These are phyloP conservation scores for Oxycera nigricornis DNA, from an alignment of 2,888 invertebrate genomes.

Conservation along the genomic window DNA sequence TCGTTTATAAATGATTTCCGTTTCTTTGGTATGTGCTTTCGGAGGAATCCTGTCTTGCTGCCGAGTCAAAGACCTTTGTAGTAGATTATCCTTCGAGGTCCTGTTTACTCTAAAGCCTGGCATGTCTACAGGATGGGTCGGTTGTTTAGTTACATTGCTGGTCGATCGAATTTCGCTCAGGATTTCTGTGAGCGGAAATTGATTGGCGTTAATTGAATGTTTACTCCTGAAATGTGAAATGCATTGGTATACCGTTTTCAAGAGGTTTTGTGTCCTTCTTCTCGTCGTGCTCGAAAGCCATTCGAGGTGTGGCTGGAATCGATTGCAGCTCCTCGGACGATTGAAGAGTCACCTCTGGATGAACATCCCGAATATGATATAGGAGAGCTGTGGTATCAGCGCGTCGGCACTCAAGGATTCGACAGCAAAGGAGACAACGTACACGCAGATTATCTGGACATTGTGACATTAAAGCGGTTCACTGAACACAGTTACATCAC, in stretches of 20 bases:
- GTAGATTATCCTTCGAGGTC: no score
- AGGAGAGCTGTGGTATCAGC: slow-evolving; percentile 40
- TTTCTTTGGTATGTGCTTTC: background rate
- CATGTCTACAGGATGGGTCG: background rate
- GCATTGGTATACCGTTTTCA: background rate
- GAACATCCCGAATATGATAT: slow-evolving; percentile 39
- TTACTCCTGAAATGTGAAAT: no score
- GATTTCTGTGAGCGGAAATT: no score
- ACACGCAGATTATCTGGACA: slow-evolving; percentile 27
- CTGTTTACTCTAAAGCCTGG: background rate
- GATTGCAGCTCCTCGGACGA: slow-evolving; percentile 10
- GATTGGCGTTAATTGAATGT: no score
- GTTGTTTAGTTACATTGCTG: background rate
- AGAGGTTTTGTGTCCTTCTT: background rate
- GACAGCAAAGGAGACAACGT: slow-evolving; percentile 34
- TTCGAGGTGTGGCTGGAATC: background rate
- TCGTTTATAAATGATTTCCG: slow-evolving; percentile 38
- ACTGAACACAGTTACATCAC: background rate
- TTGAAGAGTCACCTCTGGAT: slow-evolving; percentile 40
- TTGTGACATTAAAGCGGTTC: slow-evolving; percentile 16
- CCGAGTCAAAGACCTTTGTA: no score
- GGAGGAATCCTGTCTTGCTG: no score
- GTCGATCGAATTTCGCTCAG: no score
- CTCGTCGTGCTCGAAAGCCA: background rate
- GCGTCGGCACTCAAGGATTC: slow-evolving; percentile 23